phyloP scores from a whole-genome alignment of 2,113 vertebrate species.

The Atractosteus spatula region DNA sequence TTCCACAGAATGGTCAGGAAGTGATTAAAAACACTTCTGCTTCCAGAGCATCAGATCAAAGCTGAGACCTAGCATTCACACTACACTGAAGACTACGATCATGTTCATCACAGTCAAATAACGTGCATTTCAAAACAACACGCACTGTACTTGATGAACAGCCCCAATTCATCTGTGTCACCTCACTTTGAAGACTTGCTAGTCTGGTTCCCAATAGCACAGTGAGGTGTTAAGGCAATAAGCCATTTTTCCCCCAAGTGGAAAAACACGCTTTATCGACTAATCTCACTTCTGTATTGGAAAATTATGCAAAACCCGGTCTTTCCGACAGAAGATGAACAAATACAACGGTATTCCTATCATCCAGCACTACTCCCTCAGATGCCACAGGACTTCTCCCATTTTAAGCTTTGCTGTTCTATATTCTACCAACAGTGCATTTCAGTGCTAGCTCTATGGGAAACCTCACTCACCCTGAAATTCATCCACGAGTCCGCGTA shows the following conservation, averaged over 20 bases:
- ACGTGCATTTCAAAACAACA: no score
- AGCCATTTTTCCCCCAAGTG: slow-evolving; percentile 65
- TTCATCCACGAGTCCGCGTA: no score
- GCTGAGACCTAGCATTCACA: neutral
- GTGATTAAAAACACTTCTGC: neutral
- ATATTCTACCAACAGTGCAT: no score
- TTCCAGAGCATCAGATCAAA: neutral
- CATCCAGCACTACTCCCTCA: neutral
- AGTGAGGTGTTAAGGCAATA: slow-evolving; percentile 71
- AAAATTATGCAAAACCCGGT: neutral
- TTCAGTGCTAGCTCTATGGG: no score
- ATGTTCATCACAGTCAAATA: neutral
- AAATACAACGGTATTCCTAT: neutral
- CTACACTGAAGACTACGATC: neutral
- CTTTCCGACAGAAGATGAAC: neutral
- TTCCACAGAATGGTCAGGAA: neutral
- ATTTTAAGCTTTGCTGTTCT: no score
- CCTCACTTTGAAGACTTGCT: slow-evolving; percentile 73
- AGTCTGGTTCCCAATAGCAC: slow-evolving; percentile 63
- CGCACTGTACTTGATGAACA: neutral
- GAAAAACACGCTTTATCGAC: slow-evolving; percentile 74
- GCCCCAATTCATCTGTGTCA: slow-evolving; percentile 50
- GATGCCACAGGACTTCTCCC: neutral
- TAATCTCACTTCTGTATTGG: slow-evolving; percentile 70
- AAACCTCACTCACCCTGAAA: no score